phyloP scores from a whole-genome alignment of 2,888 invertebrate species.

The Leptothorax acervorum region DNA sequence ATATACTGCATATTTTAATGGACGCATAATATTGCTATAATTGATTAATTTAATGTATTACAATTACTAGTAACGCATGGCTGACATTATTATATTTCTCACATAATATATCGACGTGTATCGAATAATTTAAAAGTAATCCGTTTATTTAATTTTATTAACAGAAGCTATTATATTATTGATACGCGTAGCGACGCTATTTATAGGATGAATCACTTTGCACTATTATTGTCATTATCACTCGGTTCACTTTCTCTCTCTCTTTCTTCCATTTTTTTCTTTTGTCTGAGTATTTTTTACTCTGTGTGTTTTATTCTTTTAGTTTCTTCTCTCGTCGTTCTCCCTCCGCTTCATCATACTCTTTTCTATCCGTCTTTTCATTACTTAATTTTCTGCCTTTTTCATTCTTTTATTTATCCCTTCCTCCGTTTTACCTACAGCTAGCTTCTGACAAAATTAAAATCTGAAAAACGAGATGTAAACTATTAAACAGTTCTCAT shows the following conservation, averaged over 20 bases:
- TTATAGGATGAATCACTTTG: constrained; percentile 77
- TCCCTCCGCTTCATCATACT: constrained; percentile 31
- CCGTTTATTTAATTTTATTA: not conserved
- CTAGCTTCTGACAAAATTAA: constrained; percentile 76
- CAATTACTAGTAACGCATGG: not conserved
- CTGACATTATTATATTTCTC: not conserved
- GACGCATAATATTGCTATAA: constrained; percentile 6
- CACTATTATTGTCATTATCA: constrained; percentile 82
- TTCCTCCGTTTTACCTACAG: constrained; percentile 50
- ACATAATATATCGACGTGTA: not conserved
- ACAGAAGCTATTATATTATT: not conserved
- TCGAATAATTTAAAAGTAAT: constrained; percentile 24
- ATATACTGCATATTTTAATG: not conserved
- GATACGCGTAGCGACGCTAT: constrained; percentile 13
- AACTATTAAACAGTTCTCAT: constrained; percentile 68
- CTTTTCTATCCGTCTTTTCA: constrained; percentile 23
- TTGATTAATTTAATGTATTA: constrained; percentile 16
- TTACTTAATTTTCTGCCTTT: not conserved
- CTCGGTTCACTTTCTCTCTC: constrained; percentile 62
- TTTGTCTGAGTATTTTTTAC: constrained; percentile 9
- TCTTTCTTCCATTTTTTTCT: constrained; percentile 33
- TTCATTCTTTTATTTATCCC: constrained; percentile 36
- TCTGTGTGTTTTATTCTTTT: constrained; percentile 18
- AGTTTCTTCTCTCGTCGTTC: constrained; percentile 27
- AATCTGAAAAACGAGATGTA: constrained; percentile 73